phyloP scores from a whole-genome alignment of 64 coral and sea anemone genomes.

The Dendronephthya gigantea region DNA sequence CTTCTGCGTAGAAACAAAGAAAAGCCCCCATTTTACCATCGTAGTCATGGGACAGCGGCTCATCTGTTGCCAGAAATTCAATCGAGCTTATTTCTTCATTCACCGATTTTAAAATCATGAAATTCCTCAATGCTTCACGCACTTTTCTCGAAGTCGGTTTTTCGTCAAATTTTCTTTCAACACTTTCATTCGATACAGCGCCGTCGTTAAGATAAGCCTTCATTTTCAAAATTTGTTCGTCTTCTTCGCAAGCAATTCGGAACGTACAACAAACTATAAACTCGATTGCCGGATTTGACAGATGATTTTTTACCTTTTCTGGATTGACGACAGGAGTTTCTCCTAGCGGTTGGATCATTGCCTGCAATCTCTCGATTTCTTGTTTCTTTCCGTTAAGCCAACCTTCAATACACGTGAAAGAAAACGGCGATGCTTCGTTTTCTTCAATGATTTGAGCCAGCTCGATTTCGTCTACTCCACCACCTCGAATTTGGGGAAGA shows the following conservation, averaged over 20 bases:
- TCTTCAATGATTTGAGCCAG: conserved; percentile 7
- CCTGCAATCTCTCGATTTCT: conserved; percentile 29
- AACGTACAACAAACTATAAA: conserved; percentile 37
- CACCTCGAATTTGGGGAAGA: conserved; percentile 30
- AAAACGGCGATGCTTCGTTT: conserved; percentile 35
- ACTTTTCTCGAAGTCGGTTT: neutral
- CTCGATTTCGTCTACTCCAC: conserved; percentile 12
- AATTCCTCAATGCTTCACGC: conserved; percentile 21
- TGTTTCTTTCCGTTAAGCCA: conserved; percentile 25
- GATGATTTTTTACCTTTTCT: conserved; percentile 36
- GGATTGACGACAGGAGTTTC: conserved; percentile 19
- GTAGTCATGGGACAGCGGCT: neutral
- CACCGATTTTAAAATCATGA: conserved; percentile 12
- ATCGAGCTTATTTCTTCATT: conserved; percentile 16
- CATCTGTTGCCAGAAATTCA: conserved; percentile 37
- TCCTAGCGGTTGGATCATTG: neutral
- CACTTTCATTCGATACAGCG: neutral
- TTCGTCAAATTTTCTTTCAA: too few relatives aligned
- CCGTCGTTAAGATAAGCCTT: conserved; percentile 4
- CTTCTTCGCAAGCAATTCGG: conserved; percentile 19
- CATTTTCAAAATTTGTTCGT: conserved; percentile 19
- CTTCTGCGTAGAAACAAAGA: neutral
- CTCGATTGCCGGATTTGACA: neutral
- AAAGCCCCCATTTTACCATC: conserved; percentile 20
- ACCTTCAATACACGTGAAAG: neutral